Evolutionary conservation across 2,888 invertebrate genomes (phyloP), one percentile per base, ranked within the genome.

Genomic region (Cynaeus angustus): DNA sequence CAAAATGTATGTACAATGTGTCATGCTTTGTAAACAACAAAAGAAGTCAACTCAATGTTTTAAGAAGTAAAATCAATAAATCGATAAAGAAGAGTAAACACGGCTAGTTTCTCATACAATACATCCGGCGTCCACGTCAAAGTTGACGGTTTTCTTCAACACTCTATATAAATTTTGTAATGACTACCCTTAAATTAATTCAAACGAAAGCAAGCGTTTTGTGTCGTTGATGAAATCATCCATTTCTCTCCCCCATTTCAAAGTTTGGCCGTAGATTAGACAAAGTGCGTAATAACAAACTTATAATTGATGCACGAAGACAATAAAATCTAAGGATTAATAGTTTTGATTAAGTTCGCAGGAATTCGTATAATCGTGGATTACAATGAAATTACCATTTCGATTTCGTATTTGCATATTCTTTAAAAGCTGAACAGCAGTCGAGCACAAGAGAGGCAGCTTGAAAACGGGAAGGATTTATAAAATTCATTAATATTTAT

Each of bases 331-430:
- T 68, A 38, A 69, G 72, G 75, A 75, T 75, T 78, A 77, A 77
- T 78, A 78, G 77, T 78, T 78, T 76, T 77, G 78, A 78, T 78
- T 75, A 76, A 77, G 75, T 75, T 76, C 72, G 59, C 45, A 72
- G 65, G 71, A 75, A 70, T 67, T 72, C 72, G 73, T 67, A 74
- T 74, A 74, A 73, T 72, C 75, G 70, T 56, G 74, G 74, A 74
- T 75, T 75, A 72, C 75, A 75, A 75, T 75, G 71, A 76, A 77
- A 77, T 77, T 77, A 76, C 75, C 77, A 77, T 77, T 77, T 75
- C 76, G 77, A 77, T 76, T 73, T 70, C 72, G 71, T 67, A 77
- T 77, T 77, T 77, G 76, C 77, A 77, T 77, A 73, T 74, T 76
- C 75, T 75, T 77, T 72, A 71, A 72, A 70, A 71, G 58, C 67